phyloP scores from a whole-genome alignment of 2,797 vertebrate species.

The Crax fasciolata region DNA sequence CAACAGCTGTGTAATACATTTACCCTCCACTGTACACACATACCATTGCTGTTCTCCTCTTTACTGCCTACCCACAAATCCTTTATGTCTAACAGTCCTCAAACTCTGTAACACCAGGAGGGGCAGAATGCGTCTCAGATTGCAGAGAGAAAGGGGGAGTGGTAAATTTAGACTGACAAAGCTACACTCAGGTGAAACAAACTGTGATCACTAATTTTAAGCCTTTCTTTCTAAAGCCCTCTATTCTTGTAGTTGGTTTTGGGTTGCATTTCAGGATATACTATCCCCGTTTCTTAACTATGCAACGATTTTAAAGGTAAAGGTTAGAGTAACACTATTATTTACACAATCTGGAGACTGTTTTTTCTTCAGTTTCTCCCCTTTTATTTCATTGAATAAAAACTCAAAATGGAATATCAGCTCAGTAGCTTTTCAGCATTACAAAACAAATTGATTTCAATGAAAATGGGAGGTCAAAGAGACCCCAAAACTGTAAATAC shows the following conservation, averaged over 20 bases:
- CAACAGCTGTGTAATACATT: slow-evolving; percentile 60
- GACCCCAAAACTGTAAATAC: background rate
- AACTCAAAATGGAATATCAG: background rate
- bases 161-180: background rate
- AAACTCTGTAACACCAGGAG: background rate
- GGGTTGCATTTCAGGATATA: background rate
- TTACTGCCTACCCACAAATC: background rate
- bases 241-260: background rate
- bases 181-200: background rate
- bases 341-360: background rate
- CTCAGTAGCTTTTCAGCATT: background rate
- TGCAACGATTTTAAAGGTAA: background rate
- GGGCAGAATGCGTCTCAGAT: background rate
- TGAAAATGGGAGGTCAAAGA: background rate
- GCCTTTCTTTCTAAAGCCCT: background rate
- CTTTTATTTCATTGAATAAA: background rate
- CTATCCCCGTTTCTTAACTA: background rate
- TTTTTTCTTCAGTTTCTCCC: background rate
- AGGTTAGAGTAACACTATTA: background rate
- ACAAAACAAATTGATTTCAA: background rate
- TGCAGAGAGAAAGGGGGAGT: background rate
- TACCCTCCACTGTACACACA: background rate
- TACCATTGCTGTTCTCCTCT: slow-evolving; percentile 3
- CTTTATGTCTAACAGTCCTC: background rate
- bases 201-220: background rate